Conservation (phyloP, 2,888 invertebrate species). For the Homarus gammarus region DNA sequence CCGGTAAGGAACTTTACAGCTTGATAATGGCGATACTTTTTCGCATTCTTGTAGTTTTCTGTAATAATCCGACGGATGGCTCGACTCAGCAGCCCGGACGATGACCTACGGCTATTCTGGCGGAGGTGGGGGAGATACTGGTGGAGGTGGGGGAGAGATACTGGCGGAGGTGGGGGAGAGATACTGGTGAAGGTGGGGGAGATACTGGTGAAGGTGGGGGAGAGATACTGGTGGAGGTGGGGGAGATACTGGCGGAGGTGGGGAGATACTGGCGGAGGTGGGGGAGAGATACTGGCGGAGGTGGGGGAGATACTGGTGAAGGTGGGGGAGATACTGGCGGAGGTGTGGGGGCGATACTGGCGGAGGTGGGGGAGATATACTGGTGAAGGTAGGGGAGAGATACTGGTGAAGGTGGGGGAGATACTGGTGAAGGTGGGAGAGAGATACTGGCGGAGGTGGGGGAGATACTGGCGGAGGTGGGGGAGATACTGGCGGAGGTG, state of each 20-base stretch:
- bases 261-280: neutral
- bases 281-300: neutral
- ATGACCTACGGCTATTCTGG: neutral
- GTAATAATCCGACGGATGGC: neutral
- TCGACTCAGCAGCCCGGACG: neutral
- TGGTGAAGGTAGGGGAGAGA: too few species aligned
- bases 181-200: neutral
- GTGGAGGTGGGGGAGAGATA: neutral
- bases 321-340: too few species aligned
- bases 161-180: neutral
- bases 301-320: too few species aligned
- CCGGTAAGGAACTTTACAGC: neutral
- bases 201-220: neutral
- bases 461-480: too few species aligned
- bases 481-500: too few species aligned
- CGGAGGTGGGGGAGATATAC: too few species aligned
- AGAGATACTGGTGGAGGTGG: too few species aligned
- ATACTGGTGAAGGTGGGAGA: too few species aligned
- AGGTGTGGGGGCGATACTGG: too few species aligned
- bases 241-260: too few species aligned
- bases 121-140: neutral
- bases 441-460: too few species aligned
- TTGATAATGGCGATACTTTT: neutral
- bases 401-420: too few species aligned
- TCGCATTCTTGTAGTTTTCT: neutral